Conservation (phyloP, 2,888 invertebrate species). For the Luffia ferchaultella region DNA sequence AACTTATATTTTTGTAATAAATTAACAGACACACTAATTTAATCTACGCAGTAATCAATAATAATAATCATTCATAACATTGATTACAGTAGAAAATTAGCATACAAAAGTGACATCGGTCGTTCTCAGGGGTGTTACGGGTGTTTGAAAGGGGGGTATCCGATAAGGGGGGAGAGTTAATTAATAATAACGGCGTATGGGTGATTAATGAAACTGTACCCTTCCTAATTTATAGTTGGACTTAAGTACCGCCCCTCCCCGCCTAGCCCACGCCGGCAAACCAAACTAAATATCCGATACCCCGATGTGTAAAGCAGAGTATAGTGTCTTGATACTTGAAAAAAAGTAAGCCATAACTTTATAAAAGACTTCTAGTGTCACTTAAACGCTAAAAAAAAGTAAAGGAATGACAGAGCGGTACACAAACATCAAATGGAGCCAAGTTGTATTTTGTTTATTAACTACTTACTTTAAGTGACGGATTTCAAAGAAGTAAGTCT, state of each 20-base stretch:
- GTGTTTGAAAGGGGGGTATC: conserved; percentile 1
- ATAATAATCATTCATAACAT: neutral
- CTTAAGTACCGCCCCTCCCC: conserved; percentile 51
- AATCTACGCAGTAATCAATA: no score
- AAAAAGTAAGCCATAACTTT: neutral
- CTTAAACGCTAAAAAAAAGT: no score
- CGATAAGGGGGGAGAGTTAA: conserved; percentile 43
- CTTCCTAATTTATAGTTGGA: conserved; percentile 68
- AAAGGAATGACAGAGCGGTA: no score
- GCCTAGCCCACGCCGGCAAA: conserved; percentile 43
- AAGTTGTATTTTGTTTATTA: no score
- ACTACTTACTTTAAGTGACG: no score
- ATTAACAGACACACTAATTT: no score
- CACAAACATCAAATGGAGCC: no score
- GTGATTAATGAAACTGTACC: conserved; percentile 67
- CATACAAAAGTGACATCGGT: neutral
- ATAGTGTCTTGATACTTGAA: conserved; percentile 39
- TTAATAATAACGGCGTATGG: conserved; percentile 67
- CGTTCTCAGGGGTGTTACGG: neutral
- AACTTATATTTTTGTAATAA: no score
- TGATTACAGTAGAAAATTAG: neutral
- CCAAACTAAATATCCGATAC: conserved; percentile 68
- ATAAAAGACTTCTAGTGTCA: no score
- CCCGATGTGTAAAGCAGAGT: conserved; percentile 48
- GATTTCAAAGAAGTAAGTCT: no score